Evolutionary conservation across 2,888 invertebrate genomes (phyloP), one percentile per base, ranked within the genome.

Genomic region (Caprella mutica): DNA sequence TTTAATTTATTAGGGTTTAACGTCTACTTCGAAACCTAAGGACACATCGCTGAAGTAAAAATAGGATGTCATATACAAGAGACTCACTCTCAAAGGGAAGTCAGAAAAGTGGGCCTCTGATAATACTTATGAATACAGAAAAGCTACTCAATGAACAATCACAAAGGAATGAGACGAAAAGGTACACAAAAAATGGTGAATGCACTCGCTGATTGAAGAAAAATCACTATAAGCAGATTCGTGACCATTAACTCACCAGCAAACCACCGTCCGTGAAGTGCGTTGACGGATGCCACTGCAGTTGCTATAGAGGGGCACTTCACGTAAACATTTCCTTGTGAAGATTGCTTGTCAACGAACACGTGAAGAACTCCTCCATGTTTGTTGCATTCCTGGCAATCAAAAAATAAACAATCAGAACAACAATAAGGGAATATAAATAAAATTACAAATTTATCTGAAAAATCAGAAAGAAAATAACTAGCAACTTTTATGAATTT

Each of bases 371-470:
- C 90, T 4, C 97, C 98, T 8, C 98, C 98, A 70, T 97, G 94
- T 73, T 94, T 93, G 71, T 88, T 87, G 72, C 97, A 98, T 73
- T 98, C 97, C 70, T n/a, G n/a, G n/a, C n/a, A n/a, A n/a, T n/a
- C n/a, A n/a, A n/a, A n/a, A n/a, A 96, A 92, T 66, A 98, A 87
- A 0, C 98, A 96, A 74, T 99, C 98, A 71, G 97, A 96, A 44
- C 86, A 79, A 66, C n/a, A n/a, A 98, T 91, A n/a, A n/a, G n/a
- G n/a, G n/a, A n/a, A n/a, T n/a, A n/a, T n/a, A n/a, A n/a, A n/a
- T n/a, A n/a, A n/a, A n/a, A n/a, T n/a, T n/a, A n/a, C n/a, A 55
- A 5, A 44, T 52, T 35, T 59, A 55, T 19, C 59, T 59, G 55
- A 17, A 55, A 59, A 43, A 21, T 43, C 19, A 14, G 5, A 14